Conservation (phyloP, 1,140 invertebrate species). For the Lordiphosa collinella region DNA sequence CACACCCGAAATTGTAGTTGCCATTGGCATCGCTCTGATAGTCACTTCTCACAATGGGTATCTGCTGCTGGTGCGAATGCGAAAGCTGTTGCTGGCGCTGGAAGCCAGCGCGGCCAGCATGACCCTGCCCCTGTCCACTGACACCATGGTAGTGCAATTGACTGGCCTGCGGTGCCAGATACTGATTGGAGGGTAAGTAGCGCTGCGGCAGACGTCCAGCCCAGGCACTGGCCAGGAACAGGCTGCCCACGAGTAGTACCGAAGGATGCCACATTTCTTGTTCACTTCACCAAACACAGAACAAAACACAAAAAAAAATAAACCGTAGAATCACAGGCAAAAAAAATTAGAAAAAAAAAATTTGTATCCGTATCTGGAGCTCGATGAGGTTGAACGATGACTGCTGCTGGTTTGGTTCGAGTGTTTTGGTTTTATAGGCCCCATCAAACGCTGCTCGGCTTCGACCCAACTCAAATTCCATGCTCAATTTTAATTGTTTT, state of each 20-base stretch:
- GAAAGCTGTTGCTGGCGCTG: constrained; percentile 6
- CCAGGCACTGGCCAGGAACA: constrained; percentile 19
- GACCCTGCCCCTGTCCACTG: constrained; percentile 35
- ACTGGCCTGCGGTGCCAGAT: constrained; percentile 48
- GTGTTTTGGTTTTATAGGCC: constrained; percentile 58
- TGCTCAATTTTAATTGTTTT: constrained; percentile 64
- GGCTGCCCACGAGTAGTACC: constrained; percentile 20
- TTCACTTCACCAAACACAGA: constrained; percentile 7
- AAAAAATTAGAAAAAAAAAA: constrained; percentile 1
- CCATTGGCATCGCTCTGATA: constrained; percentile 81
- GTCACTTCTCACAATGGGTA: constrained; percentile 82
- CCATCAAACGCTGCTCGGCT: constrained; percentile 6
- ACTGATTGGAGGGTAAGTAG: constrained; percentile 62
- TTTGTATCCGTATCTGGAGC: constrained; percentile 5
- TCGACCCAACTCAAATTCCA: constrained; percentile 21
- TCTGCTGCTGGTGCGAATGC: constrained; percentile 50
- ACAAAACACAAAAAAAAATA: constrained; percentile 17
- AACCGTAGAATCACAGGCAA: constrained; percentile 5
- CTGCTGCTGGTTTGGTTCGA: constrained; percentile 34
- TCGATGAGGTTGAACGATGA: constrained; percentile 34
- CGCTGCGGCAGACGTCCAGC: constrained; percentile 44
- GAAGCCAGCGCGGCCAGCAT: constrained; percentile 19
- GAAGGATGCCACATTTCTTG: constrained; percentile 30
- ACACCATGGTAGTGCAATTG: constrained; percentile 67
- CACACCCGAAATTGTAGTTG: constrained; percentile 83